phyloP scores from a whole-genome alignment of 1,140 invertebrate genomes.

The Leptinotarsa lineolata region DNA sequence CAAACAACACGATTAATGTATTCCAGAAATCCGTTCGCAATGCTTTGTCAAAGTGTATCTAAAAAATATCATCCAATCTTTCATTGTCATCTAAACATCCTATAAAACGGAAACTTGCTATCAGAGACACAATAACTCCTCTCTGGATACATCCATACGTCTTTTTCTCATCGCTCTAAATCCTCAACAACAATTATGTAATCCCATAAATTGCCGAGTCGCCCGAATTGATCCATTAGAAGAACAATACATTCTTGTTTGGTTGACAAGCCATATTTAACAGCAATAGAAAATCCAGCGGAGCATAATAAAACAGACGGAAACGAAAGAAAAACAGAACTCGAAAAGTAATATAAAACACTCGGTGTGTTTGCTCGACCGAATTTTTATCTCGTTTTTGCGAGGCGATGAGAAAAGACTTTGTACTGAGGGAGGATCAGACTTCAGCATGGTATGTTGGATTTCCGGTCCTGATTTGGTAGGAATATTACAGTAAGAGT shows the following conservation, averaged over 20 bases:
- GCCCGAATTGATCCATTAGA: conserved; percentile 5
- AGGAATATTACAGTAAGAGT: too few relatives aligned
- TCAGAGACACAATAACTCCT: not conserved
- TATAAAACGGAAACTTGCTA: not conserved
- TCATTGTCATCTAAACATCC: not conserved
- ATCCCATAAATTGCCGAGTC: not conserved
- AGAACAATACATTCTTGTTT: conserved; percentile 1
- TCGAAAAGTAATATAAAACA: not conserved
- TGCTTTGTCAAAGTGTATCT: too few relatives aligned
- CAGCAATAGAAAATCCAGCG: not conserved
- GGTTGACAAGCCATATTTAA: conserved; percentile 6
- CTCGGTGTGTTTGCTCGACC: not conserved
- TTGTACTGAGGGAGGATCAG: too few relatives aligned
- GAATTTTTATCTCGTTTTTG: too few relatives aligned
- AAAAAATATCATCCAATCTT: not conserved
- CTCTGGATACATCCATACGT: not conserved
- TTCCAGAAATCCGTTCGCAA: too few relatives aligned
- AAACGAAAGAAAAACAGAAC: not conserved
- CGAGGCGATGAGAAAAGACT: too few relatives aligned
- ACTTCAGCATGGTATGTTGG: too few relatives aligned
- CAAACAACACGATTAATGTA: too few relatives aligned
- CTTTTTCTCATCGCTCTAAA: not conserved
- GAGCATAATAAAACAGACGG: not conserved
- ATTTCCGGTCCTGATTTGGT: too few relatives aligned
- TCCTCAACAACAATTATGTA: conserved; percentile 6